Conservation (phyloP, 2,113 vertebrate species). For the Protobothrops mucrosquamatus region DNA sequence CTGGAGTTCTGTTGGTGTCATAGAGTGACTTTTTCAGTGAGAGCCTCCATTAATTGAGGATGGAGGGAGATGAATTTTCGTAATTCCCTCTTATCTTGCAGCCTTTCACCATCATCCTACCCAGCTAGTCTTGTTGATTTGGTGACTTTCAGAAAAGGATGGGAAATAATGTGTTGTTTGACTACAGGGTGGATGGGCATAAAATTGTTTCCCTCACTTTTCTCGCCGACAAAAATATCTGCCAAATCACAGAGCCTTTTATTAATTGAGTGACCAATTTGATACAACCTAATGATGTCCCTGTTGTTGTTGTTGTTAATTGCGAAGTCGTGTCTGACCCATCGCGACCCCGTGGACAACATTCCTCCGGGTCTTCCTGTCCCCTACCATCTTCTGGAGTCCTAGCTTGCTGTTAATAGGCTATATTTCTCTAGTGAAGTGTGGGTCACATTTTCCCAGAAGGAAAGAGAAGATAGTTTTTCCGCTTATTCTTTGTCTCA, state of each 20-base stretch:
- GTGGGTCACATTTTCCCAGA: neutral
- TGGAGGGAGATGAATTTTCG: neutral
- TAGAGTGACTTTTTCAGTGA: neutral
- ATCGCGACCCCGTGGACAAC: too few relatives aligned
- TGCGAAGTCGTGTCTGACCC: too few relatives aligned
- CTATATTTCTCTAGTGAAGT: accelerated
- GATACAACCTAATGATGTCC: neutral
- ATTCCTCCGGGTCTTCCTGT: too few relatives aligned
- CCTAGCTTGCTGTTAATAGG: neutral
- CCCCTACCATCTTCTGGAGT: too few relatives aligned
- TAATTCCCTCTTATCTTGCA: neutral
- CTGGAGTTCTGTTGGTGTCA: neutral
- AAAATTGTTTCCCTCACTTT: neutral
- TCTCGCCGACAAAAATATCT: neutral
- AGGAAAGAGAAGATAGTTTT: neutral
- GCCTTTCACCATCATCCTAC: neutral
- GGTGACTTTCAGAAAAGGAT: neutral
- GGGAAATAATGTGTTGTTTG: neutral
- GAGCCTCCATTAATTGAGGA: neutral
- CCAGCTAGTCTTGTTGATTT: neutral
- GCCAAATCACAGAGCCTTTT: neutral
- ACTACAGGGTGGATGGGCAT: too few relatives aligned
- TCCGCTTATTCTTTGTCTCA: too few relatives aligned
- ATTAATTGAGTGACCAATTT: neutral
- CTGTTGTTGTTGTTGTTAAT: too few relatives aligned